Percentiles rank a stretch among this genome's conserved stretches.
These are phyloP conservation scores for Sciaenops ocellatus DNA, from an alignment of 2,797 vertebrate species.

Conservation along the genomic window DNA sequence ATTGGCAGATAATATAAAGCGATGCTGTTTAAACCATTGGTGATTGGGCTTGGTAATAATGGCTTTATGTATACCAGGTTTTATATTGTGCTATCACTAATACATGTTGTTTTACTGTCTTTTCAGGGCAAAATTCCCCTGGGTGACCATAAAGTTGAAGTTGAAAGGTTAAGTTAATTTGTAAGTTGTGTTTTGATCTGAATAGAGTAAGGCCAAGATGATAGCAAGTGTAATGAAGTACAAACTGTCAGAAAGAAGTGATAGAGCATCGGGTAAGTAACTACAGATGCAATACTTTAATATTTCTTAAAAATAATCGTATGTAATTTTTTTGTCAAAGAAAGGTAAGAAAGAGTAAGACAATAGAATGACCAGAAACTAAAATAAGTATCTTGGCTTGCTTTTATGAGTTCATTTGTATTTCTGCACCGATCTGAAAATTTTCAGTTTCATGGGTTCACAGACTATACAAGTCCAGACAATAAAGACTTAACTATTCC, in stretches of 20 bases:
- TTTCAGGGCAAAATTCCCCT: background rate
- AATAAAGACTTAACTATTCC: background rate
- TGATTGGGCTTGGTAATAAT: background rate
- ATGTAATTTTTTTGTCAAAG: background rate
- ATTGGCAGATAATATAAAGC: background rate
- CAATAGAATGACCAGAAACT: background rate
- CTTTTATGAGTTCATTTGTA: background rate
- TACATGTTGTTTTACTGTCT: background rate
- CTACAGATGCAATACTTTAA: background rate
- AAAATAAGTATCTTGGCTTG: background rate
- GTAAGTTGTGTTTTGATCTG: background rate
- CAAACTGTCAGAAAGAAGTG: background rate
- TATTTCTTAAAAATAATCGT: background rate
- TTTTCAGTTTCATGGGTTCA: slow-evolving; percentile 3
- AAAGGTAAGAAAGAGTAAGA: background rate
- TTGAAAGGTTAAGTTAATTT: background rate
- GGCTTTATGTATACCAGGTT: background rate
- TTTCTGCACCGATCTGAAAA: slow-evolving; percentile 7
- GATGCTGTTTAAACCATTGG: background rate
- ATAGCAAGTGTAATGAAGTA: background rate
- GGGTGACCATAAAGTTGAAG: too few species aligned
- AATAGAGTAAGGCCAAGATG: background rate
- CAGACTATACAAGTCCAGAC: background rate
- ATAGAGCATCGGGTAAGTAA: background rate
- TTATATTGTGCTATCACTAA: background rate